Percentiles rank a stretch among this genome's conserved stretches.
These are phyloP conservation scores for Scaptomyza tumidula DNA, from an alignment of 2,888 invertebrate species.

Conservation along the genomic window DNA sequence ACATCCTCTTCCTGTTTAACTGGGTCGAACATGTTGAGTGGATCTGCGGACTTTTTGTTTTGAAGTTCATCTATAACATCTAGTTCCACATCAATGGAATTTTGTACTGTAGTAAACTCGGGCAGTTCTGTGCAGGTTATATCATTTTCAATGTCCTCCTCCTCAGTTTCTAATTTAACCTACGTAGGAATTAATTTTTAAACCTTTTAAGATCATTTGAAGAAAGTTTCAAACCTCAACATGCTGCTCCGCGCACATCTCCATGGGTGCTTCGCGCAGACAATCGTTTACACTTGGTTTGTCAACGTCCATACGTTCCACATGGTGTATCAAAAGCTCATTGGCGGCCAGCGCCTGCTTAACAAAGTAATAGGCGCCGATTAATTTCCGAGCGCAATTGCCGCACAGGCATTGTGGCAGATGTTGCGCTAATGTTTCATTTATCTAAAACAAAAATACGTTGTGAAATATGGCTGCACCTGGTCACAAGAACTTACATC, in stretches of 20 bases:
- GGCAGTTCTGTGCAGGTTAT: conserved; percentile 61
- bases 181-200: not conserved
- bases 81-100: conserved; percentile 28
- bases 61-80: conserved; percentile 15
- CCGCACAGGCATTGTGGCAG: conserved; percentile 71
- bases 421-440: conserved; percentile 36
- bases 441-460: conserved; percentile 26
- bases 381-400: conserved; percentile 66
- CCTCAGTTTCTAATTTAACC: conserved; percentile 70
- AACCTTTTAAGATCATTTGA: not conserved
- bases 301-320: conserved; percentile 28
- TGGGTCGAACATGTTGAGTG: conserved; percentile 58
- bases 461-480: not conserved
- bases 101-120: conserved; percentile 42
- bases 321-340: conserved; percentile 57
- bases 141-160: conserved; percentile 57
- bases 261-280: conserved; percentile 76
- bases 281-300: conserved; percentile 59
- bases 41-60: conserved; percentile 55
- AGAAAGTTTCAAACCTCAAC: conserved; percentile 42
- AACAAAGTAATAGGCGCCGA: conserved; percentile 73
- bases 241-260: conserved; percentile 71
- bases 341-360: conserved; percentile 69
- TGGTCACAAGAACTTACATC: conserved; percentile 43
- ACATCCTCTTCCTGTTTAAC: conserved; percentile 53